A percentile compares a stretch with the other conserved stretches of the same genome.
phyloP scores from a whole-genome alignment of 1,140 invertebrate genomes.

The Ceratosolen solmsi region DNA sequence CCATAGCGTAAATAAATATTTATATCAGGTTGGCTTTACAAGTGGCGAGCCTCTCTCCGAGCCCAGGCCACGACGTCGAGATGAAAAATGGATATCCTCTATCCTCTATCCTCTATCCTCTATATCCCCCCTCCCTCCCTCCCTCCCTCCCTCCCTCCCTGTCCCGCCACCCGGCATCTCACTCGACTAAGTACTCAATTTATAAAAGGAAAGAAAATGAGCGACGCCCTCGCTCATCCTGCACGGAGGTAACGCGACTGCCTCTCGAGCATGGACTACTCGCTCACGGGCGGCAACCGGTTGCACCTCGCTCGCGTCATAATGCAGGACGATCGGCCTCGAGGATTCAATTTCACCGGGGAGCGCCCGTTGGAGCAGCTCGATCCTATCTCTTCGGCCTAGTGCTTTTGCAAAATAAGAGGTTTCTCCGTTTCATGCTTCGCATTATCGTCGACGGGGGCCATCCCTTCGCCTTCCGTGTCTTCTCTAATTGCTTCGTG shows the following conservation, averaged over 20 bases:
- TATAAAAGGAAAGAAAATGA: background rate
- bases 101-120: too few relatives aligned
- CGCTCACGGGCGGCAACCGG: background rate
- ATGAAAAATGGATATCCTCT: too few relatives aligned
- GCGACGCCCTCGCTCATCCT: background rate
- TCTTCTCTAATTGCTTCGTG: background rate
- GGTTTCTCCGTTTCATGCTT: slow-evolving; percentile 1
- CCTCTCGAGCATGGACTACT: background rate
- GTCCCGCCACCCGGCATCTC: too few relatives aligned
- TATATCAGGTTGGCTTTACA: too few relatives aligned
- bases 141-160: too few relatives aligned
- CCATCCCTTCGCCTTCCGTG: background rate
- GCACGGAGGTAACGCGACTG: background rate
- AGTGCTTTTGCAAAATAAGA: background rate
- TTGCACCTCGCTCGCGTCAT: background rate
- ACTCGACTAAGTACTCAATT: background rate
- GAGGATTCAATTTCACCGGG: slow-evolving; percentile 13
- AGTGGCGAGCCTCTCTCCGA: too few relatives aligned
- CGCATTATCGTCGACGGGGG: background rate
- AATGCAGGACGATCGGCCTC: background rate
- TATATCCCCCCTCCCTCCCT: background rate
- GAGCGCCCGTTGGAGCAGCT: background rate
- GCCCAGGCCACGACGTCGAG: too few relatives aligned
- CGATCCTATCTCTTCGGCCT: background rate
- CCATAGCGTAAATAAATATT: too few relatives aligned